Percentiles rank a stretch among this genome's conserved stretches.
Conservation (phyloP, 2,113 vertebrate species). For the Merops nubicus region DNA sequence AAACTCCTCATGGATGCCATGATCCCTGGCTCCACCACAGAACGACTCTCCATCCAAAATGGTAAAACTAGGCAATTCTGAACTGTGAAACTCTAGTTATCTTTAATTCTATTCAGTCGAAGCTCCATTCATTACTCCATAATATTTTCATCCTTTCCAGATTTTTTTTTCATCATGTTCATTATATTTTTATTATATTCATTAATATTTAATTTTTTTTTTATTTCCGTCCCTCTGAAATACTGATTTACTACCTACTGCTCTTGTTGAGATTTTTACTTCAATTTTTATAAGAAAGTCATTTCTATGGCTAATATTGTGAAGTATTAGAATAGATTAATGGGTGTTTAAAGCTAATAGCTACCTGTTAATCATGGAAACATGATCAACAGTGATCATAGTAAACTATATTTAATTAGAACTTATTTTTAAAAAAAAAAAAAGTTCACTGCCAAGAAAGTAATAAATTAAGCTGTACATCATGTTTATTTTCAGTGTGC, state of each 20-base stretch:
- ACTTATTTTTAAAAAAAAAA: background rate
- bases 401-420: background rate
- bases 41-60: background rate
- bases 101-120: background rate
- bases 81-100: background rate
- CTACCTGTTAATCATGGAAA: background rate
- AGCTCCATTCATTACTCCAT: background rate
- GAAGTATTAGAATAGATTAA: background rate
- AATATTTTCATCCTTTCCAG: background rate
- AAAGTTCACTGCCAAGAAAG: background rate
- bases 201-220: no score
- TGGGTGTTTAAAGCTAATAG: background rate
- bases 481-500: background rate
- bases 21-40: no score
- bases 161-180: background rate
- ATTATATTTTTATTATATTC: no score
- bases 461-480: background rate
- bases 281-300: background rate
- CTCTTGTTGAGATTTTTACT: background rate
- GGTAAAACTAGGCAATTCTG: background rate
- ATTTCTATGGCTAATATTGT: background rate
- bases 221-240: background rate
- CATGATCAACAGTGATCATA: background rate
- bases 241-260: background rate
- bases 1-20: background rate